Conservation (phyloP, 2,113 vertebrate genomes). For the Scolopax mira region DNA sequence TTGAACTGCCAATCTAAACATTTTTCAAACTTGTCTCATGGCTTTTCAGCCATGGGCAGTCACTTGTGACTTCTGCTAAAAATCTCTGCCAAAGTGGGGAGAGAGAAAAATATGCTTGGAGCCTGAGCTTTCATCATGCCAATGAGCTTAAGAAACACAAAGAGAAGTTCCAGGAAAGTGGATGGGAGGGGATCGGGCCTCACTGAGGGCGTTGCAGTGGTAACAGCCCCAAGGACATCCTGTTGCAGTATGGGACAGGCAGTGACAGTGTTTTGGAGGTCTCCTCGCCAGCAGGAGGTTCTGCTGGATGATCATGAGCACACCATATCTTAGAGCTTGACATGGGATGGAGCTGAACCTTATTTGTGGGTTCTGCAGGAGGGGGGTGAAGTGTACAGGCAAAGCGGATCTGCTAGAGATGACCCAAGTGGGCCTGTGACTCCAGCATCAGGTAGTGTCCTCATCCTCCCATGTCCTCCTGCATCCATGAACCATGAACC, state of each 20-base stretch:
- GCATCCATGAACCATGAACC: no score
- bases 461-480: neutral
- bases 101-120: neutral
- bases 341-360: rapidly evolving
- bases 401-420: rapidly evolving
- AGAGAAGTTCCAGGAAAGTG: rapidly evolving
- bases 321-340: neutral
- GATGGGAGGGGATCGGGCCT: rapidly evolving
- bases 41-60: neutral
- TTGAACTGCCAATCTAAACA: neutral
- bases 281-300: neutral
- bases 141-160: neutral
- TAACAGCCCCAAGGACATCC: neutral
- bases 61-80: neutral
- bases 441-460: neutral
- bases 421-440: rapidly evolving
- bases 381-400: rapidly evolving
- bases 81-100: neutral
- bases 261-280: neutral
- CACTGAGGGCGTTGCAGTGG: neutral
- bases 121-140: neutral
- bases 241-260: rapidly evolving
- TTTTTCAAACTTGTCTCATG: neutral
- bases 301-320: rapidly evolving
- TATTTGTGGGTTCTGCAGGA: neutral